Evolutionary conservation across 2,888 invertebrate genomes (phyloP).

Genomic region (Cheilosia grossa): DNA sequence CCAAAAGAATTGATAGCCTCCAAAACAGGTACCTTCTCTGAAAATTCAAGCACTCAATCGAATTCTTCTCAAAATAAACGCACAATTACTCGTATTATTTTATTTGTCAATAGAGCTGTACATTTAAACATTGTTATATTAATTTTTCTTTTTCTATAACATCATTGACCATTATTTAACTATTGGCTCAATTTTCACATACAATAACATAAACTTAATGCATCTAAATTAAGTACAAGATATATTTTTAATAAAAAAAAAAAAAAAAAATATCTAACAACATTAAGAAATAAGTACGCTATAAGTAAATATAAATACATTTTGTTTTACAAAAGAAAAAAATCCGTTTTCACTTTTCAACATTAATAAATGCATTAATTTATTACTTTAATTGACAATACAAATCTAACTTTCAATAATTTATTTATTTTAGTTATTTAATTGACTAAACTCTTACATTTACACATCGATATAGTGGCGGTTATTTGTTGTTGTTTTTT

Average conservation of each 20-base stretch:
- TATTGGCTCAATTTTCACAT: slow-evolving; percentile 45
- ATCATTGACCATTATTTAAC: slow-evolving; percentile 56
- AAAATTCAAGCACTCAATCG: too few species aligned
- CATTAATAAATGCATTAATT: slow-evolving; percentile 67
- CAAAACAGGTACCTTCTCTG: too few species aligned
- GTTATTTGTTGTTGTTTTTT: slow-evolving; percentile 34
- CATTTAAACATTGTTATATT: slow-evolving; percentile 64
- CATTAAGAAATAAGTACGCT: slow-evolving; percentile 66
- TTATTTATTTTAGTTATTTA: slow-evolving; percentile 34
- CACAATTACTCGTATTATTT: slow-evolving; percentile 50
- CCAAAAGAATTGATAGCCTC: too few species aligned
- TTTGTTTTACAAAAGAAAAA: slow-evolving; percentile 31
- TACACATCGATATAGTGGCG: slow-evolving; percentile 62
- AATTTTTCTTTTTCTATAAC: slow-evolving; percentile 31
- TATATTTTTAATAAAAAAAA: slow-evolving; percentile 15
- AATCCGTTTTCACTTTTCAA: slow-evolving; percentile 37
- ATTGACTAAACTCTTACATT: slow-evolving; percentile 74
- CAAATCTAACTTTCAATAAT: slow-evolving; percentile 65
- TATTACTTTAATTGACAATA: slow-evolving; percentile 65
- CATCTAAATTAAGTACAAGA: slow-evolving; percentile 66
- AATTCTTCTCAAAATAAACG: not conserved
- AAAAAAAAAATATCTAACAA: slow-evolving; percentile 20
- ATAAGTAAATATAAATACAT: slow-evolving; percentile 42
- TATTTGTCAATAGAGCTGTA: slow-evolving; percentile 68
- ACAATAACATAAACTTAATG: slow-evolving; percentile 52